phyloP scores from a whole-genome alignment of 1,140 invertebrate genomes.

The Homalodisca vitripennis region DNA sequence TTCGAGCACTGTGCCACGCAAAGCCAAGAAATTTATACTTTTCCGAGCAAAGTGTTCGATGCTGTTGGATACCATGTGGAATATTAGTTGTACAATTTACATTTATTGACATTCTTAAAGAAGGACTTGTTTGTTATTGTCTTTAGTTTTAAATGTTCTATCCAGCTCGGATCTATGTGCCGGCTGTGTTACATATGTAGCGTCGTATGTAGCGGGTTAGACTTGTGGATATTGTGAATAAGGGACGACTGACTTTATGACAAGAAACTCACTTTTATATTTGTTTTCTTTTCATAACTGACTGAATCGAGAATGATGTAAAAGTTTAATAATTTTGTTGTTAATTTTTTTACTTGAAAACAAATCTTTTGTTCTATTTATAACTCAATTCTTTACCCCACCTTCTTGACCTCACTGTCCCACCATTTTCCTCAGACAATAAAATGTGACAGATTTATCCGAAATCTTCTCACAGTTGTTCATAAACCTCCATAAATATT shows the following conservation, averaged over 20 bases:
- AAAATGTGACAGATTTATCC: too few species aligned
- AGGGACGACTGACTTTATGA: neutral
- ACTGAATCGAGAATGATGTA: too few species aligned
- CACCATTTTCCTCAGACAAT: too few species aligned
- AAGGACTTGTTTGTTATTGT: constrained; percentile 8
- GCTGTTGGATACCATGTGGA: constrained; percentile 29
- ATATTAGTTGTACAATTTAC: constrained; percentile 13
- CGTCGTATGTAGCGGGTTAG: neutral
- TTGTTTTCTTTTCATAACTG: neutral
- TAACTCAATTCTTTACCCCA: neutral
- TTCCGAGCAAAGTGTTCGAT: constrained; percentile 10
- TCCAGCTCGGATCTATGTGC: constrained; percentile 3
- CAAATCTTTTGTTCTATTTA: neutral
- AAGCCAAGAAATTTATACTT: neutral
- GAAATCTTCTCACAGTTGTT: too few species aligned
- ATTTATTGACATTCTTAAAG: neutral
- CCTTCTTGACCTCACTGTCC: too few species aligned
- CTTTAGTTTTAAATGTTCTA: neutral
- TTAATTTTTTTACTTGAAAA: neutral
- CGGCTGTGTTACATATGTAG: neutral
- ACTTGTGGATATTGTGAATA: neutral
- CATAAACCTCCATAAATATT: too few species aligned
- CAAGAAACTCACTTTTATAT: neutral
- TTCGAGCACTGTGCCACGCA: neutral
- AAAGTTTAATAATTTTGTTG: too few species aligned